Evolutionary conservation across 2,113 vertebrate genomes (phyloP), one percentile per base, ranked within the genome.

Genomic region (Poicephalus gulielmi): DNA sequence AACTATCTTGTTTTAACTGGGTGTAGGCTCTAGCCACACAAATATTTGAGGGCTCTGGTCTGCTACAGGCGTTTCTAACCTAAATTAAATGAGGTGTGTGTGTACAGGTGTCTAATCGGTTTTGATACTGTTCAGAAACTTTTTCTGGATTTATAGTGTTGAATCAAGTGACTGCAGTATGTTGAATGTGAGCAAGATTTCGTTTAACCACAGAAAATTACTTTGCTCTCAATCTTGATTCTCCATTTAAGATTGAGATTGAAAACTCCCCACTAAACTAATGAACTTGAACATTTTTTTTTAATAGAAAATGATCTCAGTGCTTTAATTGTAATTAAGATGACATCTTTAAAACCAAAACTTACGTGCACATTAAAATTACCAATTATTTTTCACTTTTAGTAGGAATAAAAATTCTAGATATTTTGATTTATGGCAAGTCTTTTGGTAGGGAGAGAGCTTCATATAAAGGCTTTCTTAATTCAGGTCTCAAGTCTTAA

Each of bases 71-170:
- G 7, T 83, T 88, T 75, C 53, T 81, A 57, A 31, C 28, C 47
- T 50, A 64, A 84, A 63, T 82, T 35, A 95, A 94, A 89, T 71
- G 60, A 94, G 83, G 80, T 93, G 79, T 93, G 79, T 93, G 76
- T 5, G 0, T 90, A 44, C 91, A 88, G 86, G 68, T 92, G 90
- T 91, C 77, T 88, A 49, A 90, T 90, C 69, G 46, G 62, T 82
- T 94, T 84, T 94, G 60, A 86, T 92, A 71, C 35, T 88, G 52
- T 55, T 96, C 52, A 84, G 83, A 70, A 91, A 92, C 31, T 52
- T 90, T 17, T 39, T 70, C 33, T 76, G 39, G 82, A 90, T 81
- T 95, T 88, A 80, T 88, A 53, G 62, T 74, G 41, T 86, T 88
- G 73, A 90, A 78, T 70, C 84, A 86, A 91, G 68, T 92, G 90